Evolutionary conservation across 2,797 vertebrate species (phyloP), one percentile per base, ranked within the genome.

Genomic region (Sebastes iracundus): DNA sequence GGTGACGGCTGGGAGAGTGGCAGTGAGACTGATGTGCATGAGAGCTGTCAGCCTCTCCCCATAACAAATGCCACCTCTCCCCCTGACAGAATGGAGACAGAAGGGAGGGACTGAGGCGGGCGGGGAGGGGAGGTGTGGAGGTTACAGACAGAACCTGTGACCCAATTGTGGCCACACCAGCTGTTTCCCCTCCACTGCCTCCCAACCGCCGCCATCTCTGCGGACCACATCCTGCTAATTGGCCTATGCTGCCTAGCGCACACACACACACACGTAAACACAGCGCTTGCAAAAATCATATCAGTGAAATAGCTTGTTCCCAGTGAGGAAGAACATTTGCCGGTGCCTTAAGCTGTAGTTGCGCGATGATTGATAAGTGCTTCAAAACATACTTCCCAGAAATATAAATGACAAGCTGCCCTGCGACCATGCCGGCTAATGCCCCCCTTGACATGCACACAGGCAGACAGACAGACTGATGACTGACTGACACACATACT

Each of bases 151-250:
- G 89, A 92, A 94, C 91, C 92, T 88, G 88, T 94, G 94, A 94
- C 95, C 94, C 93, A 90, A 82, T 90, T 94, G 92, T 91, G 91
- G 90, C 94, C 90, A 91, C 93, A 92, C 89, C 93, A 96, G 92
- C 92, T 94, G 95, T 94, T 95, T 95, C 91, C 79, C 90, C 87
- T 89, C 89, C 85, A 86, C 85, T 90, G 84, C 87, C 83, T 91
- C 84, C 79, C 88, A 79, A 90, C 88, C 90, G 82, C 90, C 28
- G 64, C 81, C 92, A 90, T 90, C 92, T 90, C 86, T 75, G 83
- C 74, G 87, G 90, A 93, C 90, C 93, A 93, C 93, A 94, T 94
- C 93, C 94, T 90, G 92, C 93, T 96, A 96, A 96, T 96, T 96
- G 95, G 95, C 89, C 92, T 84, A 75, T 22, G 75, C 83, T 46